These are phyloP conservation scores for Drosophila erecta DNA, from an alignment of 1,140 invertebrate genomes.

Conservation along the genomic window DNA sequence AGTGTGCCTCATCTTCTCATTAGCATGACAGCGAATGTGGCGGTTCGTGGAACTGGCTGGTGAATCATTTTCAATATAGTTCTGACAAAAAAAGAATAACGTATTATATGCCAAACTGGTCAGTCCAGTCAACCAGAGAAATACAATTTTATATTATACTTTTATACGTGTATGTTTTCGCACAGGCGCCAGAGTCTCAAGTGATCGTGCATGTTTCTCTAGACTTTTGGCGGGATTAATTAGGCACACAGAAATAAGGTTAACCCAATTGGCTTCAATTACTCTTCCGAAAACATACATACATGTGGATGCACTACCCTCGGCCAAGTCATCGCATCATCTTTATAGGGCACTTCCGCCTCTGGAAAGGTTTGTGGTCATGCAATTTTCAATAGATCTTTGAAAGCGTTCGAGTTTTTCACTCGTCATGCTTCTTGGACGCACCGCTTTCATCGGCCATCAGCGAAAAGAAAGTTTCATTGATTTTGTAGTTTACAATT, in stretches of 20 bases:
- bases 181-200: slow-evolving; percentile 26
- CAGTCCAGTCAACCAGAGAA: slow-evolving; percentile 42
- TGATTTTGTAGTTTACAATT: slow-evolving; percentile 44
- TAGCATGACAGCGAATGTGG: slow-evolving; percentile 45
- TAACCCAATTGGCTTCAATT: slow-evolving; percentile 82
- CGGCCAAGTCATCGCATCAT: slow-evolving; percentile 27
- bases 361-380: slow-evolving; percentile 17
- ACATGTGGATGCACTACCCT: background rate
- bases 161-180: slow-evolving; percentile 14
- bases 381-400: slow-evolving; percentile 34
- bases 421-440: slow-evolving; percentile 41
- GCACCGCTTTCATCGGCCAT: slow-evolving; percentile 37
- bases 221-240: slow-evolving; percentile 52
- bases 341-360: slow-evolving; percentile 32
- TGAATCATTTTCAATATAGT: slow-evolving; percentile 39
- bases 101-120: slow-evolving; percentile 40
- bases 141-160: slow-evolving; percentile 25
- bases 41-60: slow-evolving; percentile 34
- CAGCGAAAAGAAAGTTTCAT: slow-evolving; percentile 53
- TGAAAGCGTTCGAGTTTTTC: slow-evolving; percentile 22
- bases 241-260: slow-evolving; percentile 51
- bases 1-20: slow-evolving; percentile 33
- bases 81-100: slow-evolving; percentile 15
- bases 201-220: slow-evolving; percentile 26
- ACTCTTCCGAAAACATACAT: slow-evolving; percentile 6